Conservation (phyloP, 2,888 invertebrate species). For the Herminia tarsipennalis region DNA sequence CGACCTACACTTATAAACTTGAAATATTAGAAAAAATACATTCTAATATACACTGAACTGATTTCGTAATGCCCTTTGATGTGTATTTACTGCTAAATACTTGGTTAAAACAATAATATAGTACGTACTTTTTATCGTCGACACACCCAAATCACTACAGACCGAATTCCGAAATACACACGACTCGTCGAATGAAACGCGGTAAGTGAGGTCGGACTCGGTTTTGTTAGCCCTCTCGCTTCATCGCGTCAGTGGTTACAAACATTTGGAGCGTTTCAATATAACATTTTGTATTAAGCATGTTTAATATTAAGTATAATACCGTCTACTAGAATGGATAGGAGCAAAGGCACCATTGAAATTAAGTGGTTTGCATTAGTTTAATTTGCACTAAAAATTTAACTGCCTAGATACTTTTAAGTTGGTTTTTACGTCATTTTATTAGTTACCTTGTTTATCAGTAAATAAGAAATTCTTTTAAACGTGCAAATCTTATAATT, state of each 20-base stretch:
- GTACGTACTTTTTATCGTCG: constrained; percentile 72
- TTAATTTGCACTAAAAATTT: too few species aligned
- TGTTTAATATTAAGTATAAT: too few species aligned
- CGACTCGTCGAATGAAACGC: constrained; percentile 54
- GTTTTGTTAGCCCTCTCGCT: constrained; percentile 75
- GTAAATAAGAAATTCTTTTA: too few species aligned
- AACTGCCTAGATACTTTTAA: neutral
- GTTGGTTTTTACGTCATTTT: neutral
- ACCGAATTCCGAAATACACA: constrained; percentile 73
- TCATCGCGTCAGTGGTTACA: constrained; percentile 59
- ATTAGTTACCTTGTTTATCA: too few species aligned
- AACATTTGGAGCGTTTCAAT: constrained; percentile 56
- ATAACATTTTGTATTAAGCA: too few species aligned
- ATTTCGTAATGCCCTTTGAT: constrained; percentile 8
- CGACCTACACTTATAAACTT: constrained; percentile 24
- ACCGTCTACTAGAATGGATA: too few species aligned
- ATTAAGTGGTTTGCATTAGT: too few species aligned
- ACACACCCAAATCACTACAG: constrained; percentile 74
- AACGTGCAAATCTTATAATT: too few species aligned
- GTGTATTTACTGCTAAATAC: constrained; percentile 16
- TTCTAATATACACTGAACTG: constrained; percentile 21
- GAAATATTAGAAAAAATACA: constrained; percentile 14
- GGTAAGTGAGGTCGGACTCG: constrained; percentile 65
- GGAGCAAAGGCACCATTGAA: too few species aligned
- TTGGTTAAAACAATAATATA: constrained; percentile 26